Conservation (phyloP, 2,797 vertebrate genomes). For the Anableps anableps region DNA sequence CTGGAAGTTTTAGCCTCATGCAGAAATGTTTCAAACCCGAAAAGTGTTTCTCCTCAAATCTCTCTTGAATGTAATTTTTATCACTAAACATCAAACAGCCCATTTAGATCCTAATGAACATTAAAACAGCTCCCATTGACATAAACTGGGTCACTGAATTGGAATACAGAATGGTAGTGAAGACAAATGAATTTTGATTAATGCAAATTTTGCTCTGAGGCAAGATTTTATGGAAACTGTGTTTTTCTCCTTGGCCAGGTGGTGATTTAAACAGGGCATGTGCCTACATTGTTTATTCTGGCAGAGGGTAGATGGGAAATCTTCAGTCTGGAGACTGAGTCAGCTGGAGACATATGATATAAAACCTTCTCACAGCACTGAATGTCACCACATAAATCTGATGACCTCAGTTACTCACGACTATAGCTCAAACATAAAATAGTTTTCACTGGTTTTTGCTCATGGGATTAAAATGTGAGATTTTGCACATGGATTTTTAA, state of each 20-base stretch:
- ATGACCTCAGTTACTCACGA: constrained; percentile 5
- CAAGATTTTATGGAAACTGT: constrained; percentile 23
- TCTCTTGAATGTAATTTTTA: background rate
- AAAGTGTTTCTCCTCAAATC: background rate
- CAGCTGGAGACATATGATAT: constrained; percentile 35
- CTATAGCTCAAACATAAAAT: background rate
- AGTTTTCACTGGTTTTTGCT: constrained; percentile 8
- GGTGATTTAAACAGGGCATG: constrained; percentile 15
- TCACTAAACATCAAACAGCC: background rate
- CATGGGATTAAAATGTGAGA: background rate
- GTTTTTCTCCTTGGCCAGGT: constrained; percentile 11
- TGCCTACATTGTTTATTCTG: constrained; percentile 11
- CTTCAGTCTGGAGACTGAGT: constrained; percentile 16
- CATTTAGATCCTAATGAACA: background rate
- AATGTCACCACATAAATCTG: constrained; percentile 10
- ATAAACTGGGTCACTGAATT: constrained; percentile 33
- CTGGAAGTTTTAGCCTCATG: background rate
- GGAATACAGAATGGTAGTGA: constrained; percentile 25
- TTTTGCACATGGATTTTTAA: background rate
- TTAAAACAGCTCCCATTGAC: background rate
- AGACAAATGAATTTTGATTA: constrained; percentile 44
- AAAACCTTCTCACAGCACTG: constrained; percentile 18
- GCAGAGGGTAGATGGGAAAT: constrained; percentile 20
- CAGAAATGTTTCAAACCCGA: background rate
- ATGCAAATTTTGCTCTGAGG: constrained; percentile 63